Base-by-base conservation (phyloP, 1,140 invertebrate genomes). In the Papilio polyxenes region DNA sequence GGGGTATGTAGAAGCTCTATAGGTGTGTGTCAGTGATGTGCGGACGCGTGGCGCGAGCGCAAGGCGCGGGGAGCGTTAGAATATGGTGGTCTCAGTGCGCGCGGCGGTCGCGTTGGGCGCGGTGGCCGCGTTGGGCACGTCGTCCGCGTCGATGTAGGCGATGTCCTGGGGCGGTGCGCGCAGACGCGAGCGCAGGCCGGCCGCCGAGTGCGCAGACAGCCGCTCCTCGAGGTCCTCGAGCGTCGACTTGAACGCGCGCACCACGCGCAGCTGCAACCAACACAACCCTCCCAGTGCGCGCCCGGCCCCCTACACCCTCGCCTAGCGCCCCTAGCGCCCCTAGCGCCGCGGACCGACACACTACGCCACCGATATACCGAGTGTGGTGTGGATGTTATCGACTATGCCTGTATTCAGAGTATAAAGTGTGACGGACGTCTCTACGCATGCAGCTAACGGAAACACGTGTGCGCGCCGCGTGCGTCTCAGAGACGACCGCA, bases 151-250 rank as follows among this genome's bases (percentile, higher is more conserved):
- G 95, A 98, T 98, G 96, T 97, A 98, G 92, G 97, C 97, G 96
- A 98, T 97, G 96, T 98, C 98, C 89, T 97, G 95, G 85, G 96
- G 96, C 92, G 97, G 97, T 93, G 98, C 97, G 95, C 98, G 95
- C 96, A 98, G 96, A 91, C 98, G 97, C 96, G 97, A 98, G 96
- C 98, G 98, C 95, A 98, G 97, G 95, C 98, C 98, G 96, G 98
- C 98, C 96, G 98, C 97, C 97, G 98, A 98, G 97, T 99, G 98
- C 95, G 99, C 97, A 95, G 98, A 99, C 95, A 98, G 97, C 93
- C 98, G 97, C 96, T 99, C 99, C 96, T 99, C 99, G 96, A 99
- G 96, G 96, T 99, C 99, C 97, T 99, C 99, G 96, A 99, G 96
- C 93, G 98, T 99, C 92, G 98, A 99, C 96, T 98, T 99, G 98